A percentile compares a stretch with the other conserved stretches of the same genome.
phyloP scores from a whole-genome alignment of 1,140 invertebrate species.

The Lepidostoma basale region DNA sequence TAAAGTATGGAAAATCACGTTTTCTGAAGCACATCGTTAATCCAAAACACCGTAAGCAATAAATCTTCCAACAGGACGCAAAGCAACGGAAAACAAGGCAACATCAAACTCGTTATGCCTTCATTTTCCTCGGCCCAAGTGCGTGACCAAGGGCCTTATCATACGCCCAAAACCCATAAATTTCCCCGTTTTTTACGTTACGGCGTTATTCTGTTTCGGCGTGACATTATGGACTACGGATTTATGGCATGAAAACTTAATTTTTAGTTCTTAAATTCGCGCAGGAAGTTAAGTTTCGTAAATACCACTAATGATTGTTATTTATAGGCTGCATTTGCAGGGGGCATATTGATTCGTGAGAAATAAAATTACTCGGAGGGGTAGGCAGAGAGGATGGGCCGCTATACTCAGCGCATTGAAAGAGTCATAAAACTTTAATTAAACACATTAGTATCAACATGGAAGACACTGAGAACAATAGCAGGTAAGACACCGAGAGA shows the following conservation, averaged over 20 bases:
- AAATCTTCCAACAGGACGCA: slow-evolving; percentile 19
- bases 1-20: too few relatives aligned
- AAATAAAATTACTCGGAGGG: too few relatives aligned
- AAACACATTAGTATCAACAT: too few relatives aligned
- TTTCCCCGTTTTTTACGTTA: slow-evolving; percentile 1
- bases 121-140: slow-evolving; percentile 11
- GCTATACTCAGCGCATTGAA: too few relatives aligned
- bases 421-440: too few relatives aligned
- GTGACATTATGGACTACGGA: not conserved
- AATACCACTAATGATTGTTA: not conserved
- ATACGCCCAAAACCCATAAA: slow-evolving; percentile 10
- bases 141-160: slow-evolving; percentile 17
- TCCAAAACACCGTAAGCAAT: slow-evolving; percentile 15
- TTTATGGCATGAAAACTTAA: not conserved
- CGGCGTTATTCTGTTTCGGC: slow-evolving; percentile 8
- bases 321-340: not conserved
- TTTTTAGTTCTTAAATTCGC: not conserved
- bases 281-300: too few relatives aligned
- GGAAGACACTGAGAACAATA: too few relatives aligned
- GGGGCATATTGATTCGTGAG: not conserved
- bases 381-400: too few relatives aligned
- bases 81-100: slow-evolving; percentile 17
- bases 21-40: not conserved
- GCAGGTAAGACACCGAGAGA: too few relatives aligned
- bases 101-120: slow-evolving; percentile 16